Evolutionary conservation across 2,888 invertebrate genomes (phyloP).

Genomic region (Parnassius glacialis): DNA sequence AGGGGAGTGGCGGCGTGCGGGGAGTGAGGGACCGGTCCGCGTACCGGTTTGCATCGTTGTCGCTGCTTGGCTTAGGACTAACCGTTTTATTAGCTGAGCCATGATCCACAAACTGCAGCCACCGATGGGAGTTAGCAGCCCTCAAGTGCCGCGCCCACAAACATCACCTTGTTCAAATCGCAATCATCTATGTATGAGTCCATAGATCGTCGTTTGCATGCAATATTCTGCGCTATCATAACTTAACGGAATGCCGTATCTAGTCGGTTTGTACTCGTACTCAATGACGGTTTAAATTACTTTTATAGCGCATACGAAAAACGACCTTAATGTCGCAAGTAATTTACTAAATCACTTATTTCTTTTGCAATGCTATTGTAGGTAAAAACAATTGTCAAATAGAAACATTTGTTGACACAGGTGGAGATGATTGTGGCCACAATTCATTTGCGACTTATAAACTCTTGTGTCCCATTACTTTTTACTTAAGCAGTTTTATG

Average conservation of each 20-base stretch:
- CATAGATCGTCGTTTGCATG: conserved; percentile 28
- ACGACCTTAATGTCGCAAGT: conserved; percentile 11
- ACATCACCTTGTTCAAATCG: conserved; percentile 36
- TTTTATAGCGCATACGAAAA: conserved; percentile 28
- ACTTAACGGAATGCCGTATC: conserved; percentile 13
- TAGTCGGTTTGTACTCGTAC: conserved; percentile 26
- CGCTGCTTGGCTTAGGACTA: conserved; percentile 64
- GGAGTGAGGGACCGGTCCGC: conserved; percentile 65
- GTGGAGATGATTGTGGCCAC: conserved; percentile 54
- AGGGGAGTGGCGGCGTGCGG: conserved; percentile 46
- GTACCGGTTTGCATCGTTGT: conserved; percentile 74
- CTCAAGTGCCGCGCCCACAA: conserved; percentile 42
- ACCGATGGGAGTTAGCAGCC: conserved; percentile 49
- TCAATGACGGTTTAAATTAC: conserved; percentile 27
- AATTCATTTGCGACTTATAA: conserved; percentile 44
- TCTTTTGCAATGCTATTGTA: conserved; percentile 36
- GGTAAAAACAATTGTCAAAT: conserved; percentile 39
- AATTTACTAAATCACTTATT: conserved; percentile 38
- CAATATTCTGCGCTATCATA: no score
- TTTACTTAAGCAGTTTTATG: neutral
- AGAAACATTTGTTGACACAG: conserved; percentile 67
- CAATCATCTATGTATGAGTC: conserved; percentile 29
- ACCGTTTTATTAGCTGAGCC: conserved; percentile 77
- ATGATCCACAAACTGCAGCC: conserved; percentile 73
- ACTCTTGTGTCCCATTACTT: conserved; percentile 20